These are phyloP conservation scores for Gadopsis bispinosus DNA, from an alignment of 2,797 vertebrate genomes.

Conservation along the genomic window DNA sequence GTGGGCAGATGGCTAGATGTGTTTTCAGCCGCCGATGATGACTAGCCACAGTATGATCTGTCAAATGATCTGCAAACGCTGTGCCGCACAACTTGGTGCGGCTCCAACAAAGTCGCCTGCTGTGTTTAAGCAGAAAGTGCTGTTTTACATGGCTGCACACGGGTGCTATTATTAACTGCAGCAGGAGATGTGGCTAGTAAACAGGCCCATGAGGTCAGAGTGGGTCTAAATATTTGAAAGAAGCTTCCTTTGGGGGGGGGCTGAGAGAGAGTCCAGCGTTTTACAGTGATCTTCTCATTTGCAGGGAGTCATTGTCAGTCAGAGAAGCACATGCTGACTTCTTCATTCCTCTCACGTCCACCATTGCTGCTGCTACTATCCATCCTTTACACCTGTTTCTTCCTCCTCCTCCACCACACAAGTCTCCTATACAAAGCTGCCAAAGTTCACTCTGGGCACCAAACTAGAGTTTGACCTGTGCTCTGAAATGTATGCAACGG, in stretches of 20 bases:
- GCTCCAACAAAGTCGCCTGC: constrained; percentile 3
- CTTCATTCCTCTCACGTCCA: constrained; percentile 45
- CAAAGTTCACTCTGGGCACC: constrained; percentile 1
- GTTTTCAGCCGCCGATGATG: not conserved
- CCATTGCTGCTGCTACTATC: constrained; percentile 22
- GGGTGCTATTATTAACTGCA: not conserved
- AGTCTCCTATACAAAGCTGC: not conserved
- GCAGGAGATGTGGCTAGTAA: not conserved
- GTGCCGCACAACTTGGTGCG: too few species aligned
- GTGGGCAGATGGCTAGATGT: not conserved
- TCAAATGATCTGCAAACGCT: not conserved
- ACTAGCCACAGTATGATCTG: not conserved
- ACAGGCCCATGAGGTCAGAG: not conserved
- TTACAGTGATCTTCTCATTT: not conserved
- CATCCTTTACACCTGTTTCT: constrained; percentile 19
- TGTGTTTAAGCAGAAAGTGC: not conserved
- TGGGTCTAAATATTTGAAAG: not conserved
- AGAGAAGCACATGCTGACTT: constrained; percentile 11
- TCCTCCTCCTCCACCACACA: constrained; percentile 5
- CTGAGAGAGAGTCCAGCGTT: not conserved
- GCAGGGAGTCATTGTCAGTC: constrained; percentile 15
- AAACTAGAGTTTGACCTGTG: constrained; percentile 17
- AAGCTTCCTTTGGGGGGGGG: not conserved
- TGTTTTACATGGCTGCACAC: not conserved
- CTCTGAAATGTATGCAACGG: not conserved